phyloP scores from a whole-genome alignment of 2,113 vertebrate genomes.

The Ptychochromis oligacanthus region DNA sequence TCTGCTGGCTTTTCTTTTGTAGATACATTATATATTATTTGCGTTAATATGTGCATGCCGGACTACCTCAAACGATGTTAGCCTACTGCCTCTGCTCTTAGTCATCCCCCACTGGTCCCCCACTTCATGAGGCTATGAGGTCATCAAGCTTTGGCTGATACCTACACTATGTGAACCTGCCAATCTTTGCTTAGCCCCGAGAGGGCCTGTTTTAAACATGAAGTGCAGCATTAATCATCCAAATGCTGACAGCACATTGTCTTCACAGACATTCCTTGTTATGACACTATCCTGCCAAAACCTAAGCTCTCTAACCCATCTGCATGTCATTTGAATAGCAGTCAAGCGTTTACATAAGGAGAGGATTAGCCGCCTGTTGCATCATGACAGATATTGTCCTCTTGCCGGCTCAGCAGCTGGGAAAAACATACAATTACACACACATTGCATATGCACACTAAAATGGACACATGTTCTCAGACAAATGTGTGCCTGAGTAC shows the following conservation, averaged over 20 bases:
- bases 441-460: constrained; percentile 11
- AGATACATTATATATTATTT: neutral
- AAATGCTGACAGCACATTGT: constrained; percentile 56
- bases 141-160: constrained; percentile 19
- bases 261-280: constrained; percentile 51
- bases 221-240: constrained; percentile 53
- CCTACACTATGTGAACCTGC: neutral
- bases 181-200: neutral
- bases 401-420: constrained; percentile 34
- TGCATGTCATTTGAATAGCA: constrained; percentile 72
- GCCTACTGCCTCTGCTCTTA: neutral
- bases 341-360: constrained; percentile 73
- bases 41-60: constrained; percentile 13
- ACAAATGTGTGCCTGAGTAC: neutral
- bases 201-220: constrained; percentile 31
- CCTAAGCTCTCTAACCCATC: constrained; percentile 62
- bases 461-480: constrained; percentile 10
- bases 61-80: neutral
- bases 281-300: constrained; percentile 57
- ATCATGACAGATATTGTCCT: constrained; percentile 65
- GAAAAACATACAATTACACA: constrained; percentile 39
- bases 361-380: constrained; percentile 72
- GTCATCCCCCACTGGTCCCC: neutral
- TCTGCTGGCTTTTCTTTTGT: neutral
- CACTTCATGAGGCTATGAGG: constrained; percentile 1